Percentiles rank a stretch among this genome's conserved stretches.
Conservation (phyloP, 2,797 vertebrate species). For the Naso thynnoides region DNA sequence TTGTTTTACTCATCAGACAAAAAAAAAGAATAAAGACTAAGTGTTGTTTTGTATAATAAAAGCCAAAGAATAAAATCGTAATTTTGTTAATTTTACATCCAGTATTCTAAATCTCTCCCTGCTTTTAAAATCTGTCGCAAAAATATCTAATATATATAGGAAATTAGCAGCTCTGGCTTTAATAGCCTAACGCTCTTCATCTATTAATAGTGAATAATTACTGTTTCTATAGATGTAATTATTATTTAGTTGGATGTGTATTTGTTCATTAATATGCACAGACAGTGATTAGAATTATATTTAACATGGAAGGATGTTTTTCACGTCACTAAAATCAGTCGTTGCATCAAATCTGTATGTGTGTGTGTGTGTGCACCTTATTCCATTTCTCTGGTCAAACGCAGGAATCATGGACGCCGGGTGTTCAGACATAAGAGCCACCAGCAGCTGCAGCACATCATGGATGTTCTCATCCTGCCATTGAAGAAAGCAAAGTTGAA, state of each 20-base stretch:
- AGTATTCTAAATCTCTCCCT: background rate
- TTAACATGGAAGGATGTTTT: background rate
- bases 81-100: background rate
- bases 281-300: background rate
- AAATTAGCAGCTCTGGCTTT: background rate
- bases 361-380: slow-evolving; percentile 86
- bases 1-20: background rate
- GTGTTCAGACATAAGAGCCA: slow-evolving; percentile 99
- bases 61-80: background rate
- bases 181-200: background rate
- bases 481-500: slow-evolving; percentile 18
- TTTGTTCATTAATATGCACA: too few relatives aligned
- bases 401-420: slow-evolving; percentile 99
- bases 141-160: too few relatives aligned
- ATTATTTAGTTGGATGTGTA: too few relatives aligned
- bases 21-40: background rate
- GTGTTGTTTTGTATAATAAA: background rate
- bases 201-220: too few relatives aligned
- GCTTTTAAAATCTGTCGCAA: background rate
- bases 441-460: slow-evolving; percentile 96
- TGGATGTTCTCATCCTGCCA: slow-evolving; percentile 99
- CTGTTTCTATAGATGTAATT: too few relatives aligned
- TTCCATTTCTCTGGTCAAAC: slow-evolving; percentile 98
- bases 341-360: background rate
- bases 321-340: background rate